Percentiles rank a stretch among this genome's conserved stretches.
Evolutionary conservation across 2,888 invertebrate genomes (phyloP).

Genomic region (Oscheius sp.): DNA sequence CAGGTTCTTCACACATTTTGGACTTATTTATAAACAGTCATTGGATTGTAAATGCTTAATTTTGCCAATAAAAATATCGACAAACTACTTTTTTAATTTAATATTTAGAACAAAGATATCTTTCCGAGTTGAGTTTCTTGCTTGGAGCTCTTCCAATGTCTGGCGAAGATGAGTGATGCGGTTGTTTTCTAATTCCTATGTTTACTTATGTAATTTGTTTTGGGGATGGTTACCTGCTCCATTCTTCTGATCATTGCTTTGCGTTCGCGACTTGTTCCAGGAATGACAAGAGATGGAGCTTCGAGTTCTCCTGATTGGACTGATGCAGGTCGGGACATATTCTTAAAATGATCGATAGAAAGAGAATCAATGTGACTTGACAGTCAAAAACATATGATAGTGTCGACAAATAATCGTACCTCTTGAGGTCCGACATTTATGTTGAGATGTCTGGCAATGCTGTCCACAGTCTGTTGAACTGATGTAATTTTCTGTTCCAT

Average conservation of each 20-base stretch:
- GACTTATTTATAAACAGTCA: no score
- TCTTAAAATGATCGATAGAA: not conserved
- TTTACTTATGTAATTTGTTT: not conserved
- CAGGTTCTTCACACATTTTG: no score
- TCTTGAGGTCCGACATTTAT: not conserved
- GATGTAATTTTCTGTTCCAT: not conserved
- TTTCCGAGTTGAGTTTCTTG: conserved; percentile 1
- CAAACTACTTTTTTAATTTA: no score
- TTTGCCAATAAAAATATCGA: no score
- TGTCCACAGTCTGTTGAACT: not conserved
- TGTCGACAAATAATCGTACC: not conserved
- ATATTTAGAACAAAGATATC: no score
- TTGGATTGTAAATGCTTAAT: no score
- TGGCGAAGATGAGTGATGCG: not conserved
- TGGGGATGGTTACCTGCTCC: conserved; percentile 15
- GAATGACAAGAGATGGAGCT: not conserved
- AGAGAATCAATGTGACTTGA: no score
- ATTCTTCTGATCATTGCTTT: conserved; percentile 5
- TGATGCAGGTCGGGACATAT: not conserved
- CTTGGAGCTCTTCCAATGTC: not conserved
- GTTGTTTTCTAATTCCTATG: conserved; percentile 14
- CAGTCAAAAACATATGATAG: not conserved
- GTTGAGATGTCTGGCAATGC: not conserved
- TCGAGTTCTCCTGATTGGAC: not conserved
- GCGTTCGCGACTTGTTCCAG: conserved; percentile 2